Conservation (phyloP, 2,113 vertebrate genomes). For the Rhipidura dahli region DNA sequence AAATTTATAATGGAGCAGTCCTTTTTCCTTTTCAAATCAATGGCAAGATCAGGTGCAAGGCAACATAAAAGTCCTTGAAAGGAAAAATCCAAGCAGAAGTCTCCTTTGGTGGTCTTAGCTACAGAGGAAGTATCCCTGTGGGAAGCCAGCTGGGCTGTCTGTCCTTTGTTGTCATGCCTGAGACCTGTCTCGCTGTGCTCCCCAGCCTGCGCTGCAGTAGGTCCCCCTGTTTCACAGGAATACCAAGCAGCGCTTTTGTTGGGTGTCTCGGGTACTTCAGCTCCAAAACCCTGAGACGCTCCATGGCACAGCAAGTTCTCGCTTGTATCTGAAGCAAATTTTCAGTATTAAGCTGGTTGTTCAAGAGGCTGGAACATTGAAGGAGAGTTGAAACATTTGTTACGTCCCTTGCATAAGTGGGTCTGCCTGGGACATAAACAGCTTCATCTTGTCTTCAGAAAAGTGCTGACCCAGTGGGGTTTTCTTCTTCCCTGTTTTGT, state of each 20-base stretch:
- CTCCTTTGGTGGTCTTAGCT: background rate
- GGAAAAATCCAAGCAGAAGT: background rate
- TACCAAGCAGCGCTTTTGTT: background rate
- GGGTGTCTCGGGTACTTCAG: background rate
- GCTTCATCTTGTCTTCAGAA: slow-evolving; percentile 40
- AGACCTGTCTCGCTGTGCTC: background rate
- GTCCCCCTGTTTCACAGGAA: background rate
- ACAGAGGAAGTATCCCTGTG: background rate
- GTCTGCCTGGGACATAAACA: slow-evolving; percentile 36
- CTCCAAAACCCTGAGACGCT: background rate
- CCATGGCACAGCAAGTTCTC: background rate
- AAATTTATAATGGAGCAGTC: background rate
- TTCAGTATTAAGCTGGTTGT: background rate
- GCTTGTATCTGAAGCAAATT: slow-evolving; percentile 22
- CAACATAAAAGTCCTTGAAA: background rate
- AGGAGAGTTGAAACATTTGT: background rate
- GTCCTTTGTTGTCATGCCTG: background rate
- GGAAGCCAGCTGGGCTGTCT: background rate
- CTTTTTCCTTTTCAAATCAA: background rate
- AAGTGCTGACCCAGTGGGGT: slow-evolving; percentile 12
- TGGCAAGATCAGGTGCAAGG: background rate
- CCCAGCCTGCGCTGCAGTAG: background rate
- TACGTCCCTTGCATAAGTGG: background rate
- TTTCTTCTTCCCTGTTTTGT: slow-evolving; percentile 42
- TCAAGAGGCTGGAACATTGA: background rate